Base-by-base conservation (phyloP, 2,888 invertebrate species). In the Dinocampus coccinellae region DNA sequence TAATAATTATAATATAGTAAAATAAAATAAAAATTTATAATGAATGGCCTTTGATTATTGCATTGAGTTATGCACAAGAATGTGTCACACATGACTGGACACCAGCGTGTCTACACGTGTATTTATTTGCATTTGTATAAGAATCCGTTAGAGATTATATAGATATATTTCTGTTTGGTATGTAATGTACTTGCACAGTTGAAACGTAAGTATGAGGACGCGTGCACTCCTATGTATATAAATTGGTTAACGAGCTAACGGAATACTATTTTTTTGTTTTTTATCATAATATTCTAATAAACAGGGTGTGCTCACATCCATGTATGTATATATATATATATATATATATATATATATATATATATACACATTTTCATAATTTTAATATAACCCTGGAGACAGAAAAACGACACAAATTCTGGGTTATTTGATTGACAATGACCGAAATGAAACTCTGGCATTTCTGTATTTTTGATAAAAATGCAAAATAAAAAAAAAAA, bases 41-140 rank as follows among this genome's bases (percentile, higher is more conserved):
- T 80, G 81, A 84, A 85, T 86, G 84, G 84, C 84, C 84, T 84
- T 84, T 82, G 82, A 83, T 82, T 82, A 82, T 80, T 82, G 83
- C 84, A 82, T 83, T 82, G 83, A 83, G 79, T 81, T 79, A 79
- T 81, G 82, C 84, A 82, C 84, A 78, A 79, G 74, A 79, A 80
- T 79, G 79, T 80, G 82, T n/a, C 78, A 55, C 77, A 81, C 75
- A 79, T 77, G 75, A 78, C 77, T 75, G 76, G 73, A 76, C 67
- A 70, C 69, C 74, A 10, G 10, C 26, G 13, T 55, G 7, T 55
- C 11, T 55, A 55, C 13, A 24, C 26, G 26, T 55, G 11, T 52
- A 0, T 42, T 16, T 57, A 24, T 42, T 39, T 60, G 52, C 62
- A 62, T 63, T 42, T 62, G 67, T 62, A 26, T 71, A 73, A 76